Percentiles rank a stretch among this genome's conserved stretches.
These are phyloP conservation scores for Pelosia muscerda DNA, from an alignment of 2,888 invertebrate genomes.

Conservation along the genomic window DNA sequence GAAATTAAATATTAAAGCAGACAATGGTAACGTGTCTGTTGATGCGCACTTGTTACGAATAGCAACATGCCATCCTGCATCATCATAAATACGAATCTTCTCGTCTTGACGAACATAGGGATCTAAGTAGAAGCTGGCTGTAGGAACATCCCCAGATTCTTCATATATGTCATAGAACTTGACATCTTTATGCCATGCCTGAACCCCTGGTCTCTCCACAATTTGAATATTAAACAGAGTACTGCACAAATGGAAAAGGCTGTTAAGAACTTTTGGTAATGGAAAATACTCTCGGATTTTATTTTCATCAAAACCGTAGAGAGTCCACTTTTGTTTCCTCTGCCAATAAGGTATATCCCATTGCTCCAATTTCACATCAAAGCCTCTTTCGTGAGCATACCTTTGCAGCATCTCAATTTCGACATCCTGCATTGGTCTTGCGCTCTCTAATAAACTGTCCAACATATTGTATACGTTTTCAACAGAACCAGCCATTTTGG, in stretches of 20 bases:
- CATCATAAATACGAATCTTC: constrained; percentile 87
- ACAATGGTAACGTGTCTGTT: constrained; percentile 89
- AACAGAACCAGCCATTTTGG: constrained; percentile 95
- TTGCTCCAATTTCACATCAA: constrained; percentile 89
- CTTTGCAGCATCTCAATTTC: constrained; percentile 91
- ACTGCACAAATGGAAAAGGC: constrained; percentile 91
- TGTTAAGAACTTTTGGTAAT: constrained; percentile 91
- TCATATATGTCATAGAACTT: constrained; percentile 94
- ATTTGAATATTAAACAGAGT: constrained; percentile 93
- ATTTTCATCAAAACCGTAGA: constrained; percentile 90
- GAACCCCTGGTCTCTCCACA: constrained; percentile 88
- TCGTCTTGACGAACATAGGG: constrained; percentile 90
- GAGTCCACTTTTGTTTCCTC: constrained; percentile 89
- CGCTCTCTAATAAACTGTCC: constrained; percentile 88
- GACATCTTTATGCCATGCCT: constrained; percentile 95
- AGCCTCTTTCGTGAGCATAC: constrained; percentile 92
- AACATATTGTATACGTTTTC: constrained; percentile 91
- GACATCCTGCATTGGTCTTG: constrained; percentile 91
- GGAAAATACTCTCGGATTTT: constrained; percentile 94
- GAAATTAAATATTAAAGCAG: constrained; percentile 95
- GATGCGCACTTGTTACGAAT: constrained; percentile 91
- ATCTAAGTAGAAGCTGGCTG: constrained; percentile 95
- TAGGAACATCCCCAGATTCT: constrained; percentile 86
- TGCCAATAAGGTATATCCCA: constrained; percentile 97
- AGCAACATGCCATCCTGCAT: constrained; percentile 92